These are phyloP conservation scores for Pipistrellus kuhlii DNA, from an alignment of 2,797 vertebrate species.

Conservation along the genomic window DNA sequence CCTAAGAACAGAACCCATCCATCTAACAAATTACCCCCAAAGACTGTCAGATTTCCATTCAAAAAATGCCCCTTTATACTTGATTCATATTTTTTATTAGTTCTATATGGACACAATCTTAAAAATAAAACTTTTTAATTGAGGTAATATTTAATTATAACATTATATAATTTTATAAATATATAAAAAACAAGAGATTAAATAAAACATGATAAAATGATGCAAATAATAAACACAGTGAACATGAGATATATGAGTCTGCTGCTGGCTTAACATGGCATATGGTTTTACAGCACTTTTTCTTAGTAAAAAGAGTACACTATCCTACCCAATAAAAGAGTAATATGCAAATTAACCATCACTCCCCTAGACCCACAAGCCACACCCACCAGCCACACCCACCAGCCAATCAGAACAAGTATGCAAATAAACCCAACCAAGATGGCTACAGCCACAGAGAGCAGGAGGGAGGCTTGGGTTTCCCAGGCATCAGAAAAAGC, in stretches of 20 bases:
- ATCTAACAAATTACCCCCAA: not conserved
- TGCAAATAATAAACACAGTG: not conserved
- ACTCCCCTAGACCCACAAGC: no score
- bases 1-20: not conserved
- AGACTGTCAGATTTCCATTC: not conserved
- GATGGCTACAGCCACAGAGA: no score
- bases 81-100: constrained; percentile 41
- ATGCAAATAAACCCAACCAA: no score
- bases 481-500: no score
- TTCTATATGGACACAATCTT: not conserved
- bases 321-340: not conserved
- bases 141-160: not conserved
- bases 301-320: not conserved
- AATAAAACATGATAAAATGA: not conserved
- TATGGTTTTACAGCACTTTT: not conserved
- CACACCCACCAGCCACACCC: no score
- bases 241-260: not conserved
- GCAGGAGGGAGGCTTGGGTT: no score
- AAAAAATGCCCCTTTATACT: not conserved
- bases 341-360: no score
- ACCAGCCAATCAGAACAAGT: no score
- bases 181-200: not conserved
- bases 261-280: not conserved
- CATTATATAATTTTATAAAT: not conserved
- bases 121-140: not conserved